Evolutionary conservation across 1,140 invertebrate genomes (phyloP).

Genomic region (Cyphomyrmex costatus): DNA sequence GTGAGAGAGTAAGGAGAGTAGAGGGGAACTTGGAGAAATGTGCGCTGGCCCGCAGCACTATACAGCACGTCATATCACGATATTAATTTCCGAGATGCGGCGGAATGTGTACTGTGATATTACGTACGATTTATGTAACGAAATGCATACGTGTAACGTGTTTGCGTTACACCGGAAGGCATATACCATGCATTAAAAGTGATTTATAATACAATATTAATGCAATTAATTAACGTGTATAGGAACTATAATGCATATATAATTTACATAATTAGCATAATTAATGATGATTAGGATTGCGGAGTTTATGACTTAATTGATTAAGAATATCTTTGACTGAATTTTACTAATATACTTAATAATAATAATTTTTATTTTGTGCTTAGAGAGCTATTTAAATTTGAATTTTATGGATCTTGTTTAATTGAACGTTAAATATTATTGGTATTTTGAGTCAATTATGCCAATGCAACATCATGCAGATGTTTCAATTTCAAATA

Average conservation of each 20-base stretch:
- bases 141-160: neutral
- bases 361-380: neutral
- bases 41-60: neutral
- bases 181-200: neutral
- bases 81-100: constrained; percentile 53
- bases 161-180: neutral
- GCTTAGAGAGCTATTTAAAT: neutral
- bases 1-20: constrained; percentile 9
- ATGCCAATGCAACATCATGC: neutral
- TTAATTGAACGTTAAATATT: neutral
- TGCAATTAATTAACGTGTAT: neutral
- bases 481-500: neutral
- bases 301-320: neutral
- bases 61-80: neutral
- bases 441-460: neutral
- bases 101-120: constrained; percentile 19
- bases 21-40: constrained; percentile 7
- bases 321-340: neutral
- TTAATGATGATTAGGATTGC: neutral
- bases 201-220: neutral
- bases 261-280: neutral
- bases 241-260: neutral
- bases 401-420: neutral
- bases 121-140: constrained; percentile 45
- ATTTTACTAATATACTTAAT: neutral